Evolutionary conservation across 2,797 vertebrate species (phyloP), one percentile per base, ranked within the genome.

Genomic region (Phoxinus dragarum): DNA sequence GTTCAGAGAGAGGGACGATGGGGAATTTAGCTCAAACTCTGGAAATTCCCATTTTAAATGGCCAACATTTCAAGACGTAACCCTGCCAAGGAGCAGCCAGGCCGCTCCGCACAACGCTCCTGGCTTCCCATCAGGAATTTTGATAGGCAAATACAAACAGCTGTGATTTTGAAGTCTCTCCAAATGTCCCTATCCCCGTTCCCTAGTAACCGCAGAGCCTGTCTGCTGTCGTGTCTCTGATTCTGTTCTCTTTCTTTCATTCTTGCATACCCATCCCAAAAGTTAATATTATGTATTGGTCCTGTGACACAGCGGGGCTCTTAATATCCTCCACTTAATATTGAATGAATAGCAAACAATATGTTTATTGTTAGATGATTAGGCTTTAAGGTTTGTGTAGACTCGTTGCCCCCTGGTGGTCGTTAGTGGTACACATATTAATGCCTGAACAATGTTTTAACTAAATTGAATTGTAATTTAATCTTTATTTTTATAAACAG

Each of bases 71-170:
- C 75, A n/a, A 69, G 89, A 86, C 91, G 86, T 87, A 87, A 88
- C 44, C 47, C 14, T n/a, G 89, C 86, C 9, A 66, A 19, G 4
- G 72, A 73, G 11, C 86, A 87, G 84, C 36, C 21, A 80, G 82
- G 84, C 87, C 61, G 82, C 82, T 81, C 77, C 19, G 79, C 86
- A 27, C 19, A 34, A 69, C 66, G 42, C 80, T 76, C 1, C 89
- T 92, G 93, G 93, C 91, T 47, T 59, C 47, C n/a, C 49, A 68
- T 92, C 92, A 92, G 90, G 89, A 92, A 93, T 91, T 82, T 88
- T 47, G 82, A 75, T 82, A 67, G 88, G 90, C 93, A 94, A 94
- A 93, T 92, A 91, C 88, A 52, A 91, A 92, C 94, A 94, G 93
- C 92, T 94, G 94, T 77, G 84, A 84, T 67, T 83, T 72, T 87